Evolutionary conservation across 2,113 vertebrate species (phyloP).

Genomic region (Nothobranchius furzeri): DNA sequence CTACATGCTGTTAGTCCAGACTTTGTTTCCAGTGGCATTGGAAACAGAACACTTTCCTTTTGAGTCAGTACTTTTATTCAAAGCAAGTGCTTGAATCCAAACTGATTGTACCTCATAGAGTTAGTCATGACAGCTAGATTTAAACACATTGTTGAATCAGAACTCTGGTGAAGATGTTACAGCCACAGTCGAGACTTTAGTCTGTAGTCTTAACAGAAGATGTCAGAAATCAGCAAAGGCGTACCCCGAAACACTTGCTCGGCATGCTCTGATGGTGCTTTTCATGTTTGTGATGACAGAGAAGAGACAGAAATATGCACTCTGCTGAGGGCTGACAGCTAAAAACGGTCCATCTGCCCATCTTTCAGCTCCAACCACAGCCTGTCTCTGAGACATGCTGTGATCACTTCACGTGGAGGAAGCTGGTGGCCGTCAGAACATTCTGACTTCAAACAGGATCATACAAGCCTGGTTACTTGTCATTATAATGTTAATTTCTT

Average conservation of each 20-base stretch:
- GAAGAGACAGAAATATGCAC: constrained; percentile 28
- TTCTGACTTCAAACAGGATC: constrained; percentile 38
- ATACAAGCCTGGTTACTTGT: constrained; percentile 39
- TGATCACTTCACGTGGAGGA: constrained; percentile 22
- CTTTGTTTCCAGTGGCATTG: too few species aligned
- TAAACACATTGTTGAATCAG: constrained; percentile 1
- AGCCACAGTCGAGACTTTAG: constrained; percentile 4
- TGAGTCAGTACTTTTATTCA: neutral
- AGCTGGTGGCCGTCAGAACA: constrained; percentile 29
- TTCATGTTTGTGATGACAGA: constrained; percentile 27
- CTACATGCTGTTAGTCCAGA: too few species aligned
- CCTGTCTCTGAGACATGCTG: constrained; percentile 28
- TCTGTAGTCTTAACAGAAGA: constrained; percentile 7
- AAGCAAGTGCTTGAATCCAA: neutral
- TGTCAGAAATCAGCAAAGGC: constrained; percentile 5
- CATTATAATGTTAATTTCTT: constrained; percentile 38
- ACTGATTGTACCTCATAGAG: neutral
- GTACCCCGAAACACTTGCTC: constrained; percentile 5
- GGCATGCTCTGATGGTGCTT: constrained; percentile 13
- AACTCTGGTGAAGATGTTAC: constrained; percentile 12
- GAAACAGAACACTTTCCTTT: too few species aligned
- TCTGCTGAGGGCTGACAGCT: constrained; percentile 41
- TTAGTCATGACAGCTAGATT: constrained; percentile 1
- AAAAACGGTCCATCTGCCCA: constrained; percentile 21
- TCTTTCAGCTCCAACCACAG: constrained; percentile 9